Evolutionary conservation across 2,888 invertebrate species (phyloP).

Genomic region (Argyresthia albistria): DNA sequence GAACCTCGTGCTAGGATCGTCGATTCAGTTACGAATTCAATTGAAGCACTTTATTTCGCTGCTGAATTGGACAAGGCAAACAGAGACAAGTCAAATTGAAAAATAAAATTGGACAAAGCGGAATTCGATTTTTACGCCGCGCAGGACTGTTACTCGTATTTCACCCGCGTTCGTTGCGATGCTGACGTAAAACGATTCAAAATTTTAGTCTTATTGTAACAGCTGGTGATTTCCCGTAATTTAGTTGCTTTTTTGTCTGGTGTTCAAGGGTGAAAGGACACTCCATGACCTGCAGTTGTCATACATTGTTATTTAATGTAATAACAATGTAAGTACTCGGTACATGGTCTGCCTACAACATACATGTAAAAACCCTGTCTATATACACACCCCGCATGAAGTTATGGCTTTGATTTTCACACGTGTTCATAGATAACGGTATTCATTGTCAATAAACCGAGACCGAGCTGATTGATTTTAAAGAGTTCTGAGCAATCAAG

Average conservation of each 20-base stretch:
- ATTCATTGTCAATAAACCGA: no score
- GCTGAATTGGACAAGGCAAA: background rate
- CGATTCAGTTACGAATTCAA: background rate
- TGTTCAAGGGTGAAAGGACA: constrained; percentile 6
- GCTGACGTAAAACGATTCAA: background rate
- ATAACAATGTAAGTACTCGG: no score
- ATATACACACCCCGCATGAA: no score
- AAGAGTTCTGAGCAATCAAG: no score
- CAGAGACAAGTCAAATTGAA: constrained; percentile 2
- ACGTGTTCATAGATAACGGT: no score
- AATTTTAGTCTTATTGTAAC: constrained; percentile 1
- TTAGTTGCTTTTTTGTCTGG: constrained; percentile 2
- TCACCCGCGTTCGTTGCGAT: background rate
- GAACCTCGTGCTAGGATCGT: background rate
- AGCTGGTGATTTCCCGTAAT: constrained; percentile 3
- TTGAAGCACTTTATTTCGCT: background rate
- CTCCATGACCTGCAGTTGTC: background rate
- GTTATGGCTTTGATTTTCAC: no score
- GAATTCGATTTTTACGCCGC: background rate
- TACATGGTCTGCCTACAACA: no score
- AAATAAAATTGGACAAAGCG: background rate
- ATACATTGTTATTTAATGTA: no score
- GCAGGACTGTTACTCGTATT: background rate
- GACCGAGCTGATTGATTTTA: no score
- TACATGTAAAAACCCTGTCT: no score